phyloP scores from a whole-genome alignment of 2,113 vertebrate genomes.

The Mus musculus region DNA sequence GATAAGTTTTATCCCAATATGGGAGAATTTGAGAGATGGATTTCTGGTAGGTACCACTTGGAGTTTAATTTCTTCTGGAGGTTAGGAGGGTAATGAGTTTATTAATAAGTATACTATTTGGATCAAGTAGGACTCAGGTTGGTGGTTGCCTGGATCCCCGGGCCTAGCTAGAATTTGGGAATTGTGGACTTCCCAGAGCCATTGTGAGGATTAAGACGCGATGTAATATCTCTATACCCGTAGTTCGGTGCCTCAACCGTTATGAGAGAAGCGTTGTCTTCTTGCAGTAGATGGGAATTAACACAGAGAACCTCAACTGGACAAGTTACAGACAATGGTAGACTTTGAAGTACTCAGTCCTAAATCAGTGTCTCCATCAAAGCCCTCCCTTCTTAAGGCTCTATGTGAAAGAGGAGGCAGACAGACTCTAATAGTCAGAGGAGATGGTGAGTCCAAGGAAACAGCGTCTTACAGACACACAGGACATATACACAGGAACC shows the following conservation, averaged over 20 bases:
- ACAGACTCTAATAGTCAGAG: neutral
- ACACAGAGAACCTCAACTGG: neutral
- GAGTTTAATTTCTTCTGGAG: conserved; percentile 56
- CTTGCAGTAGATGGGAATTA: neutral
- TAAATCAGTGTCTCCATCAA: neutral
- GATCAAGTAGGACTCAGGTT: conserved; percentile 11
- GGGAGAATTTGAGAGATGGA: conserved; percentile 71
- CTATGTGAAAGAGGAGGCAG: neutral
- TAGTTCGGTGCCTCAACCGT: neutral
- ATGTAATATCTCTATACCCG: neutral
- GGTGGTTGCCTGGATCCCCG: conserved; percentile 35
- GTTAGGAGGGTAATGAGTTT: neutral
- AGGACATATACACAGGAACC: neutral
- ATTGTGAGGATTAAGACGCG: neutral
- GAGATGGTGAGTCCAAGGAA: neutral
- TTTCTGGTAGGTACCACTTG: conserved; percentile 71
- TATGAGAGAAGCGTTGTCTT: neutral
- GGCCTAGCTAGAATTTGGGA: neutral
- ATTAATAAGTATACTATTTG: conserved; percentile 33
- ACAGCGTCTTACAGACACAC: neutral
- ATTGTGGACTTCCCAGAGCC: neutral
- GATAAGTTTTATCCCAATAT: conserved; percentile 72
- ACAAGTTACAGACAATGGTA: neutral
- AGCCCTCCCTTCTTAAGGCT: neutral
- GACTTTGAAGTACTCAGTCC: neutral